These are phyloP conservation scores for Salvelinus alpinus DNA, from an alignment of 2,113 vertebrate genomes.

Conservation along the genomic window DNA sequence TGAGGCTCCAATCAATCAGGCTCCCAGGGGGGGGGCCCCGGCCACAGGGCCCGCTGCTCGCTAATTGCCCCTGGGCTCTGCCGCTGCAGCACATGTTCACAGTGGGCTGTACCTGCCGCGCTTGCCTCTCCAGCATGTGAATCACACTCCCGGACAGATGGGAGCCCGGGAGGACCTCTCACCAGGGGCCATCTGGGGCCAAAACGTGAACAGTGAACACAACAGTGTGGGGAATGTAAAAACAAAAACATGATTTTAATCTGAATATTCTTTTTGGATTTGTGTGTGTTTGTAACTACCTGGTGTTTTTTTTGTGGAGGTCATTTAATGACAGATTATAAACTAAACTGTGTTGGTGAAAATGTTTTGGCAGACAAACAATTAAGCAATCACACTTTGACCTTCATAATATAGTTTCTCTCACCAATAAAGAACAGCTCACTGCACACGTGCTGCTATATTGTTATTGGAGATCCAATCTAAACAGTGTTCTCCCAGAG, in stretches of 20 bases:
- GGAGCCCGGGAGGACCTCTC: constrained; percentile 44
- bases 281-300: too few relatives aligned
- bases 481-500: not conserved
- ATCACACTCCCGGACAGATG: constrained; percentile 72
- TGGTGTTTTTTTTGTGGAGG: too few relatives aligned
- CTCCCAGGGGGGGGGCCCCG: constrained; percentile 49
- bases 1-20: constrained; percentile 83
- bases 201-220: constrained; percentile 6
- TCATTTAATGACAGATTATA: too few relatives aligned
- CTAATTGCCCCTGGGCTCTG: constrained; percentile 70
- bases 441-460: not conserved
- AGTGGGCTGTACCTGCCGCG: constrained; percentile 45
- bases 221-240: constrained; percentile 1
- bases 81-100: constrained; percentile 74
- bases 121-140: constrained; percentile 52
- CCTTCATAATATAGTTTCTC: too few relatives aligned
- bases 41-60: constrained; percentile 30
- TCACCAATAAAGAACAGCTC: not conserved
- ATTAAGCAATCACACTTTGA: too few relatives aligned
- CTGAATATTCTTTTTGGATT: too few relatives aligned
- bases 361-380: too few relatives aligned
- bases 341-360: too few relatives aligned
- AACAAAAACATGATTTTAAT: not conserved
- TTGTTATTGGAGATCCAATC: constrained; percentile 11
- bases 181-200: constrained; percentile 51